Base-by-base conservation (phyloP, 1,140 invertebrate genomes). In the Meloidogyne exigua region DNA sequence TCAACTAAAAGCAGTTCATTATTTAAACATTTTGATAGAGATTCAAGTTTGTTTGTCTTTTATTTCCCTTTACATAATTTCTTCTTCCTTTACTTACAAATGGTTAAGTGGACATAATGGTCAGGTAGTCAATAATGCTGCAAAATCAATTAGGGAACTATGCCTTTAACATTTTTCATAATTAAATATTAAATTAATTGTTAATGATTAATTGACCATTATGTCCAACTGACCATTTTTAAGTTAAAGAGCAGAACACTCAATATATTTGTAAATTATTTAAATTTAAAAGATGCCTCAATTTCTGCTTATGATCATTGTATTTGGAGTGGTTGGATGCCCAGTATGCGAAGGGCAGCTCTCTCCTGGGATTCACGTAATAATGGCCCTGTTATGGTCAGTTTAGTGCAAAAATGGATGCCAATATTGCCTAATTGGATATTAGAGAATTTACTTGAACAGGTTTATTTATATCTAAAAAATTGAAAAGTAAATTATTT, bases 251-350 rank as follows among this genome's bases (percentile, higher is more conserved):
- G n/a, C n/a, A n/a, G n/a, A n/a, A n/a, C n/a, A n/a, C n/a, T n/a
- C n/a, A n/a, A n/a, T n/a, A n/a, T n/a, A n/a, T n/a, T n/a, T n/a
- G n/a, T n/a, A n/a, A 74, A 32, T 49, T 12, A 5, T 0, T 12
- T 13, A 39, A 39, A 39, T 9, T 9, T 9, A 32, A 44, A 44
- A 49, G 49, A 57, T 76, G 67, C 71, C 13, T 69, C 76, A 44
- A 44, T 83, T 15, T 75, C 84, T 73, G 83, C 87, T 15, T 89
- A 78, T 76, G 77, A 79, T 36, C 25, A 39, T 63, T 79, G 77
- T 62, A 57, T 96, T 72, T 96, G 94, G 94, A 92, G 94, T 76
- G 91, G 92, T 0, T 94, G 94, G 91, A 92, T 95, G 91, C 94
- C 94, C 39, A 90, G 90, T 74, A 89, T 95, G 72, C 90, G 93